Evolutionary conservation across 2,797 vertebrate species (phyloP), one percentile per base, ranked within the genome.

Genomic region (Syncerus caffer): DNA sequence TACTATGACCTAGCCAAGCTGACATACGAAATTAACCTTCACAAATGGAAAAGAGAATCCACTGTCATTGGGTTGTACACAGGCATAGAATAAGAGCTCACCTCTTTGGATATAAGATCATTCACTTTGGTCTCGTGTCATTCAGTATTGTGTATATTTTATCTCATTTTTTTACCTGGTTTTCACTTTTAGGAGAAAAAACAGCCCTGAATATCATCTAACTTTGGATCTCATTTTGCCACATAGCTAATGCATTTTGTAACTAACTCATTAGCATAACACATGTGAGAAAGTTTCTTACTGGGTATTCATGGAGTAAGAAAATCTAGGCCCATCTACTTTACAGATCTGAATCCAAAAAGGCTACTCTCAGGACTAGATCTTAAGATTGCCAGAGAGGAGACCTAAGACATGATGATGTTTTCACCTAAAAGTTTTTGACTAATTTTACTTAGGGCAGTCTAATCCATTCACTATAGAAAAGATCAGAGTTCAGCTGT

Each of bases 101-200:
- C 42, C 42, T 91, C 29, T 93, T 60, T 82, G 74, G 58, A 87
- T 91, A 53, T 45, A 42, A 83, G 27, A 27, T 78, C 19, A 38
- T 60, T 93, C 51, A 60, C 45, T 93, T 58, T 21, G 27, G 17
- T 50, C 29, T 55, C n/a, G 1, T 88, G 34, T 93, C 50, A 64
- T 80, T 82, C 38, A 42, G 53, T 53, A 89, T 45, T 53, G 25
- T 62, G 14, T 58, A 78, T 12, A 34, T 79, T 97, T 96, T 76
- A 55, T 6, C 50, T 85, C n/a, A 23, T 79, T 60, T 57, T 80
- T 64, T 85, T 10, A 60, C 11, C 50, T 47, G 2, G 1, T 88
- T 93, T 93, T 93, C 38, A 53, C 79, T 55, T 93, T 80, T 58
- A 89, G 31, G 15, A 93, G 79, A n/a, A 96, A 91, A 95, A 95